Percentiles rank a stretch among this genome's conserved stretches.
These are phyloP conservation scores for Hypothenemus hampei DNA, from an alignment of 1,140 invertebrate genomes.

Conservation along the genomic window DNA sequence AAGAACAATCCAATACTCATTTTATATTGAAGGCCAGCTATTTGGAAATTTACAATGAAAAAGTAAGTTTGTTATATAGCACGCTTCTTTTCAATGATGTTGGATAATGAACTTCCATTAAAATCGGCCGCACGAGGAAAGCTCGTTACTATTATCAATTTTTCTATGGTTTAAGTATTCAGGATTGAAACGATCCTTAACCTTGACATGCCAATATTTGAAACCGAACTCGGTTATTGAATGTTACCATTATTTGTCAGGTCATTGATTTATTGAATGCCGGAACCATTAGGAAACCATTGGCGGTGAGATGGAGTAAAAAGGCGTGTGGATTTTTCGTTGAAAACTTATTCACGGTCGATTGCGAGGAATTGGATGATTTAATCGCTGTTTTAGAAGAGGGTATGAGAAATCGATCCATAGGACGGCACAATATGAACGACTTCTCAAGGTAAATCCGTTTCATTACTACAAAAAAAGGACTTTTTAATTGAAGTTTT, in stretches of 20 bases:
- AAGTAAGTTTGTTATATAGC: constrained; percentile 62
- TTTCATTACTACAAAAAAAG: neutral
- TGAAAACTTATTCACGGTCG: constrained; percentile 91
- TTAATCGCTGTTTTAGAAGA: constrained; percentile 90
- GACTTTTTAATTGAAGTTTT: neutral
- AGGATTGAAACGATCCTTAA: too few relatives aligned
- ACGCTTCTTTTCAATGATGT: neutral
- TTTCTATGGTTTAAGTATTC: too few relatives aligned
- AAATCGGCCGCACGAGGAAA: neutral
- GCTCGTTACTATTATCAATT: neutral
- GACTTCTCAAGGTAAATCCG: constrained; percentile 70
- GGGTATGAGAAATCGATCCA: constrained; percentile 84
- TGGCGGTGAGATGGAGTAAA: constrained; percentile 89
- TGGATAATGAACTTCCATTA: neutral
- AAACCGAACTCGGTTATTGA: too few relatives aligned
- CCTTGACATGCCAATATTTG: too few relatives aligned
- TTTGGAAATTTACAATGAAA: constrained; percentile 94
- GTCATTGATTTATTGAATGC: constrained; percentile 93
- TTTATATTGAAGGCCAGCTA: constrained; percentile 91
- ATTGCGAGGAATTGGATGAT: constrained; percentile 92
- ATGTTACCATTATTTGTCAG: too few relatives aligned
- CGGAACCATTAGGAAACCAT: constrained; percentile 70
- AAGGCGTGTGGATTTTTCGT: constrained; percentile 90
- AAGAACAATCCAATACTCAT: constrained; percentile 67
- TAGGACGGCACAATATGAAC: constrained; percentile 93